Conservation (phyloP, 2,888 invertebrate genomes). For the Imbricaverruca yamaguchii region DNA sequence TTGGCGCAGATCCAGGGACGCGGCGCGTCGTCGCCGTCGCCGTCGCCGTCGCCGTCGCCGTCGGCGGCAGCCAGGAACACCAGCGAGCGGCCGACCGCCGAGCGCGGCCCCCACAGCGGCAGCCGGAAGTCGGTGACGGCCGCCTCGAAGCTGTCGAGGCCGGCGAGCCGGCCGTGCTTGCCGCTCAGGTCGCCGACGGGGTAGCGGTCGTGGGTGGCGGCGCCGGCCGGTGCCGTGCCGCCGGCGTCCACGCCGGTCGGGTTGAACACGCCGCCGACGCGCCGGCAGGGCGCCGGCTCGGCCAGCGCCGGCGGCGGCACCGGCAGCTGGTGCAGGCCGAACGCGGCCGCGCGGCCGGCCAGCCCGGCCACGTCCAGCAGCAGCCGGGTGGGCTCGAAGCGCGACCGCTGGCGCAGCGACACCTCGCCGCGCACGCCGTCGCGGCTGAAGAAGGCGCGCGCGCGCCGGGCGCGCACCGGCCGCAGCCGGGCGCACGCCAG, state of each 20-base stretch:
- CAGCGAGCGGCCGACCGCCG: constrained; percentile 70
- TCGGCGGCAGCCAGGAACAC: constrained; percentile 55
- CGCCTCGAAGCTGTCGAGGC: constrained; percentile 41
- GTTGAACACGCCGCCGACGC: constrained; percentile 66
- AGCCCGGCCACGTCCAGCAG: constrained; percentile 51
- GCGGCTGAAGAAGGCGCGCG: constrained; percentile 38
- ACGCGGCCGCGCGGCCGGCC: constrained; percentile 39
- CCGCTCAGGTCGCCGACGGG: constrained; percentile 82
- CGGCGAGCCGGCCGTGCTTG: constrained; percentile 58
- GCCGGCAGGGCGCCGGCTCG: constrained; percentile 32
- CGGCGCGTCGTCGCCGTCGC: not conserved
- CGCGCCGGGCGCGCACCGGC: constrained; percentile 35
- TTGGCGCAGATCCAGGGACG: constrained; percentile 44
- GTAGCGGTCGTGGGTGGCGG: constrained; percentile 82
- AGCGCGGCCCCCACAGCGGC: constrained; percentile 69
- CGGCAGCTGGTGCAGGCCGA: constrained; percentile 45
- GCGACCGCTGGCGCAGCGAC: constrained; percentile 66
- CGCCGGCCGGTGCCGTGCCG: constrained; percentile 44
- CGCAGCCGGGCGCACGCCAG: constrained; percentile 71
- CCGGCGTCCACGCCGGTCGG: constrained; percentile 49
- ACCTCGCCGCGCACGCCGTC: constrained; percentile 72
- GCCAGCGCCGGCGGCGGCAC: constrained; percentile 37
- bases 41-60: not conserved
- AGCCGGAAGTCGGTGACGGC: constrained; percentile 74
- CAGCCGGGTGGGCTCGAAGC: constrained; percentile 73